Evolutionary conservation across 2,888 invertebrate genomes (phyloP).

Genomic region (Cerastis rubricosa): DNA sequence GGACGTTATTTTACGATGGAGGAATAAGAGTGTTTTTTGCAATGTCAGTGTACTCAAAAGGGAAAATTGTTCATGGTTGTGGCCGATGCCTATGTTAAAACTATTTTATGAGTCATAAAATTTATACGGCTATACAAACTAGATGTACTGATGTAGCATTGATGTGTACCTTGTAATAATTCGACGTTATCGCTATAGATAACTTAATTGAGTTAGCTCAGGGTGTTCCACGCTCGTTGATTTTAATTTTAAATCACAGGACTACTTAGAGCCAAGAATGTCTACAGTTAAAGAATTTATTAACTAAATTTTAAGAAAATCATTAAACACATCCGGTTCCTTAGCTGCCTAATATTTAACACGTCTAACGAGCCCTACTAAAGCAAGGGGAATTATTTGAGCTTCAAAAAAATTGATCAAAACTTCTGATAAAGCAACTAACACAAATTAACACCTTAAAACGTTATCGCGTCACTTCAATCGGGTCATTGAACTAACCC

Average conservation of each 20-base stretch:
- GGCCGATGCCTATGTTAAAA: conserved; percentile 38
- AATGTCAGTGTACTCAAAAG: conserved; percentile 36
- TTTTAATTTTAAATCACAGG: conserved; percentile 13
- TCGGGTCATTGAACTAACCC: conserved; percentile 75
- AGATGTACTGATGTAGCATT: conserved; percentile 4
- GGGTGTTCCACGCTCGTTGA: not conserved
- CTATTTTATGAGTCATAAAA: conserved; percentile 48
- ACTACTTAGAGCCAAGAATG: not conserved
- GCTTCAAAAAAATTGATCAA: conserved; percentile 51
- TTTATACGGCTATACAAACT: conserved; percentile 31
- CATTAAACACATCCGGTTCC: conserved; percentile 37
- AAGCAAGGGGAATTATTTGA: conserved; percentile 30
- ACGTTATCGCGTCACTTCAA: conserved; percentile 67
- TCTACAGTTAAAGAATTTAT: conserved; percentile 1
- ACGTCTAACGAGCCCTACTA: conserved; percentile 21
- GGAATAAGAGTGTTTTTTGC: conserved; percentile 57
- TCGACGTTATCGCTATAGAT: not conserved
- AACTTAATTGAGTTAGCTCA: not conserved
- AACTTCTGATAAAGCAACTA: conserved; percentile 53
- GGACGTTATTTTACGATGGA: conserved; percentile 69
- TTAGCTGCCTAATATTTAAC: conserved; percentile 21
- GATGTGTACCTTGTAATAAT: not conserved
- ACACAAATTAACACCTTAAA: conserved; percentile 75
- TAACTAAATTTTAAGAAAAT: conserved; percentile 16
- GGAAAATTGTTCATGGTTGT: conserved; percentile 55